A percentile compares a stretch with the other conserved stretches of the same genome.
Evolutionary conservation across 2,797 vertebrate genomes (phyloP).

Genomic region (Lacerta agilis): DNA sequence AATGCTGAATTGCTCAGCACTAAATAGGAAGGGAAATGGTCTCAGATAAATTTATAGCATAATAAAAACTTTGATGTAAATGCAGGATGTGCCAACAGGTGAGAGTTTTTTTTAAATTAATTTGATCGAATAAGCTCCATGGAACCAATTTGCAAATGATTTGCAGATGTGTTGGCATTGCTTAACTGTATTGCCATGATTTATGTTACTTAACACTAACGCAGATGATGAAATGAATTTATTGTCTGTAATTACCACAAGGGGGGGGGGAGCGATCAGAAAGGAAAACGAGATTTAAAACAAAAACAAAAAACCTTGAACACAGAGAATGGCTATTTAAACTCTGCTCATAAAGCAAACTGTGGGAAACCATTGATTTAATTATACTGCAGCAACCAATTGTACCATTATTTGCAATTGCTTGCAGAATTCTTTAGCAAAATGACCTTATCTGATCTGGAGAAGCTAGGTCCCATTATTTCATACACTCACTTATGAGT

Average conservation of each 20-base stretch:
- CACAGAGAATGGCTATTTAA: constrained; percentile 62
- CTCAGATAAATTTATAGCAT: constrained; percentile 15
- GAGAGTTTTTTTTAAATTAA: constrained; percentile 62
- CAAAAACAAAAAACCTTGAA: constrained; percentile 18
- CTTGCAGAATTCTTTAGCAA: constrained; percentile 8
- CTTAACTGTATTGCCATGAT: constrained; percentile 69
- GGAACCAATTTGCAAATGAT: constrained; percentile 69
- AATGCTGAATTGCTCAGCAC: constrained; percentile 21
- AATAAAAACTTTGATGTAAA: constrained; percentile 47
- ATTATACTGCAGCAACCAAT: not conserved
- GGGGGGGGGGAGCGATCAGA: constrained; percentile 24
- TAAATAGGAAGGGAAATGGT: constrained; percentile 43
- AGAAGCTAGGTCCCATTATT: constrained; percentile 9
- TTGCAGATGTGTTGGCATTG: constrained; percentile 63
- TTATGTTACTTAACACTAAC: constrained; percentile 65
- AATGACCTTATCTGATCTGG: constrained; percentile 38
- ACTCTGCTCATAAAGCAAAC: constrained; percentile 58
- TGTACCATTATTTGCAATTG: constrained; percentile 14
- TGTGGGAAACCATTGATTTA: constrained; percentile 53
- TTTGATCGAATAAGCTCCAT: constrained; percentile 68
- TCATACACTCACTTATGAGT: not conserved
- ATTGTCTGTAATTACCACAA: constrained; percentile 63
- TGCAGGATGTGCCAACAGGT: constrained; percentile 55
- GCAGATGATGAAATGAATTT: constrained; percentile 70
- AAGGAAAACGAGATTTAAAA: constrained; percentile 41